Evolutionary conservation across 2,888 invertebrate species (phyloP), one percentile per base, ranked within the genome.

Genomic region (Cryptocheilus praepositus): DNA sequence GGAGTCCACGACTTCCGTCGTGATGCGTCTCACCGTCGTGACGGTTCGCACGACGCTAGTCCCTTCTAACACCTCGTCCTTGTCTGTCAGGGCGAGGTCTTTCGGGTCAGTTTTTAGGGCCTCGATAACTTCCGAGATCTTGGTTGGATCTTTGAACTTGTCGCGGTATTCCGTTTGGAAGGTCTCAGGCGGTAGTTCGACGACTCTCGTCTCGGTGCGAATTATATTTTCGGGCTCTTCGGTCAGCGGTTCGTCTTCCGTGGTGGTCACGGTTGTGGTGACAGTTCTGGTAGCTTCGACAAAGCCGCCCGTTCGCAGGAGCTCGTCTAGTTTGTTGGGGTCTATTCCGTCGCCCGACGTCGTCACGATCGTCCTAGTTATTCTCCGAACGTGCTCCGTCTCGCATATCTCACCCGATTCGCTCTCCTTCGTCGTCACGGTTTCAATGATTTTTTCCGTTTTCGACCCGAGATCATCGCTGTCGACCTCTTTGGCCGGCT

Each of bases 11-110:
- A 61, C 65, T 46, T 73, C 76, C 7, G 70, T 66, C n/a, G 70
- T 69, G 15, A 67, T 46, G 21, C 74, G 76, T 36, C 71, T 79
- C 5, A 82, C 74, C 15, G 79, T 77, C 44, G 77, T 79, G 25
- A 76, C 56, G 1, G 77, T 83, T 45, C 71, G 76, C 21, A 74
- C 73, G 22, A 67, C 36, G 7, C 65, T 68, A 11, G 25, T 5
- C 25, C 25, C 25, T 16, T 70, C 76, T 0, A 46, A 59, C 2
- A 65, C 28, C 7, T 57, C 16, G 0, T 60, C 1, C 19, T 63
- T 60, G 8, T 63, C 69, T 3, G 21, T 43, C 0, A 58, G 4
- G 19, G 21, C 36, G 2, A 36, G 11, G 7, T 28, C 54, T 18
- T 25, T 49, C 8, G 0, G 19, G 28, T 68, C 66, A 8, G 64